Evolutionary conservation across 2,797 vertebrate species (phyloP).

Genomic region (Tenualosa ilisha): DNA sequence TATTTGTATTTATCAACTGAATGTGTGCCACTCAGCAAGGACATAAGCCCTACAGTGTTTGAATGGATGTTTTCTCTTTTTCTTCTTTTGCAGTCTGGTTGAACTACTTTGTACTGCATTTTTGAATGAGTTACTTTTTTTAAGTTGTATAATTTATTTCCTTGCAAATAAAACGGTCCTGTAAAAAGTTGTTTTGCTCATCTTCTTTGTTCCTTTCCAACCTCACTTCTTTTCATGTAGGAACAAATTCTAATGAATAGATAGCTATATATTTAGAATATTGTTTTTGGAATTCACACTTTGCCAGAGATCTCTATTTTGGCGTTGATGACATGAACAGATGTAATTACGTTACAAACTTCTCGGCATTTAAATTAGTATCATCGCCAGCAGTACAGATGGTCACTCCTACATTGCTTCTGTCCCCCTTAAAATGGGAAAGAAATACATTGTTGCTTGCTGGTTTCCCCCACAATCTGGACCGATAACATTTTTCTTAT

Average conservation of each 20-base stretch:
- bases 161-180: conserved; percentile 88
- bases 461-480: neutral
- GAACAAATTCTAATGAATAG: too few relatives aligned
- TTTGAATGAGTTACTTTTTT: conserved; percentile 77
- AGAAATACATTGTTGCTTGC: neutral
- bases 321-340: too few relatives aligned
- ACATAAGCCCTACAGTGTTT: conserved; percentile 74
- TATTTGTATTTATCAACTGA: conserved; percentile 74
- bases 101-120: conserved; percentile 79
- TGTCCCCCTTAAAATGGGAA: neutral
- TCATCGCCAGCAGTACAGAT: neutral
- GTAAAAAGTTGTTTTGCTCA: conserved; percentile 61
- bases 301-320: neutral
- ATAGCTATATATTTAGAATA: too few relatives aligned
- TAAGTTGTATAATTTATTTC: conserved; percentile 94
- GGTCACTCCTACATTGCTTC: neutral
- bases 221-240: neutral
- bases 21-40: conserved; percentile 78
- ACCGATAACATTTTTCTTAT: neutral
- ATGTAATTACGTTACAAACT: too few relatives aligned
- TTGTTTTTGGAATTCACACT: neutral
- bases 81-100: conserved; percentile 72
- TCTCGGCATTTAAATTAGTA: too few relatives aligned
- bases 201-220: neutral
- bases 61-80: conserved; percentile 69